Conservation (phyloP, 2,797 vertebrate species). For the Psittacula echo region DNA sequence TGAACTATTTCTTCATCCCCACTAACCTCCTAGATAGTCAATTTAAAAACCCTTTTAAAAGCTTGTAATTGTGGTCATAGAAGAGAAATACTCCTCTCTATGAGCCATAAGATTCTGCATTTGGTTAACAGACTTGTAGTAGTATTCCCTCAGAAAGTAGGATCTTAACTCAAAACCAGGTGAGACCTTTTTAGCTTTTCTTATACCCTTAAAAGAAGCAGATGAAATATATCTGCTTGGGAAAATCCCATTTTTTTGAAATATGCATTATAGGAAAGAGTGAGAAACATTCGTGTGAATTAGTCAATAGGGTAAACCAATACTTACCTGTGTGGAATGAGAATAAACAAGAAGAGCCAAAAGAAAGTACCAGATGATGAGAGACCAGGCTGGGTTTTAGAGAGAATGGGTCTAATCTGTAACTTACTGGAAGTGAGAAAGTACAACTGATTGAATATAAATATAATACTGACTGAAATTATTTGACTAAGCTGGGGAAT, state of each 20-base stretch:
- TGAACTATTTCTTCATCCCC: background rate
- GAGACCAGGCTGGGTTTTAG: background rate
- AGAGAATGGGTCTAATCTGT: background rate
- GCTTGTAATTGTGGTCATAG: background rate
- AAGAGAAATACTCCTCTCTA: background rate
- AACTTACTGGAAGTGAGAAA: background rate
- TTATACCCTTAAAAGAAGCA: background rate
- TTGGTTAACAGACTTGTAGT: background rate
- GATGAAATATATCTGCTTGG: background rate
- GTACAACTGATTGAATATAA: background rate
- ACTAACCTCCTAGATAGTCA: background rate
- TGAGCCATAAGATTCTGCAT: background rate
- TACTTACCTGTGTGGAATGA: background rate
- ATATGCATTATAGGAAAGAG: background rate
- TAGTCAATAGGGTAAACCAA: background rate
- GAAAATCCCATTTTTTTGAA: background rate
- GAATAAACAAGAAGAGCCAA: slow-evolving; percentile 1
- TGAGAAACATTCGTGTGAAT: background rate
- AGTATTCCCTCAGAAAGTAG: background rate
- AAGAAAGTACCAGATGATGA: background rate
- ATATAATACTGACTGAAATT: background rate
- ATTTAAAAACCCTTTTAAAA: background rate
- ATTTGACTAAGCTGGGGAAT: background rate
- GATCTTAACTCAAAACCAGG: background rate
- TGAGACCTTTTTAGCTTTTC: background rate